Evolutionary conservation across 2,797 vertebrate genomes (phyloP).

Genomic region (Echeneis naucrates): DNA sequence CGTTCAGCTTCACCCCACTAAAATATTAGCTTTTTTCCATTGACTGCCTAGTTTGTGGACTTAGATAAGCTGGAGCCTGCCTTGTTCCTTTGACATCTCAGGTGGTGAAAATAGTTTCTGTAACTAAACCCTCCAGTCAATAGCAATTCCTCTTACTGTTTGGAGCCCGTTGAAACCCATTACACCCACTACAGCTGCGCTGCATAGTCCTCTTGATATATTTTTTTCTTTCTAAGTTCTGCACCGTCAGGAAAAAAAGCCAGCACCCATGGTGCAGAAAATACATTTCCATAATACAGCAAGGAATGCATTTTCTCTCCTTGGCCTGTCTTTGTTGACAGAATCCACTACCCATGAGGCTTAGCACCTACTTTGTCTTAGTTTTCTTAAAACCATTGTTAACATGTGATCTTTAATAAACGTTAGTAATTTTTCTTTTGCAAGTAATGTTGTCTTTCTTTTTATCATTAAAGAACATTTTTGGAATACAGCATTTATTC

Average conservation of each 20-base stretch:
- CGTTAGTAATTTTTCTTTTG: slow-evolving; percentile 51
- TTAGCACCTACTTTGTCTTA: slow-evolving; percentile 63
- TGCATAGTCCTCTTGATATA: slow-evolving; percentile 39
- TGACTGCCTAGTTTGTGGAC: not conserved
- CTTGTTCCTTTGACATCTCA: slow-evolving; percentile 22
- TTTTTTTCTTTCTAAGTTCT: slow-evolving; percentile 54
- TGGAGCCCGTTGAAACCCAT: slow-evolving; percentile 18
- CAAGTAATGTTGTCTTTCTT: slow-evolving; percentile 20
- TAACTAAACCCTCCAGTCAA: slow-evolving; percentile 28
- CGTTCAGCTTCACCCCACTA: not conserved
- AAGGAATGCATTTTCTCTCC: slow-evolving; percentile 37
- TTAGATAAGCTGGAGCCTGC: not conserved
- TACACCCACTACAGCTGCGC: slow-evolving; percentile 18
- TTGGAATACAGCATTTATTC: slow-evolving; percentile 45
- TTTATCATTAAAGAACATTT: not conserved
- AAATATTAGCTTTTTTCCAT: not conserved
- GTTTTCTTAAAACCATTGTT: slow-evolving; percentile 64
- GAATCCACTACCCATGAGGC: slow-evolving; percentile 46
- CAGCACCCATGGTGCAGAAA: slow-evolving; percentile 38
- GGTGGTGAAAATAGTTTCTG: slow-evolving; percentile 17
- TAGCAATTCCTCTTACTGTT: slow-evolving; percentile 34
- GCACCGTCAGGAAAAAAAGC: slow-evolving; percentile 47
- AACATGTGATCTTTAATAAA: slow-evolving; percentile 80
- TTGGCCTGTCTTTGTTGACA: slow-evolving; percentile 40
- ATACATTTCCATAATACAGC: slow-evolving; percentile 34